phyloP scores from a whole-genome alignment of 2,888 invertebrate genomes.

The Aspidiotus rigidus region DNA sequence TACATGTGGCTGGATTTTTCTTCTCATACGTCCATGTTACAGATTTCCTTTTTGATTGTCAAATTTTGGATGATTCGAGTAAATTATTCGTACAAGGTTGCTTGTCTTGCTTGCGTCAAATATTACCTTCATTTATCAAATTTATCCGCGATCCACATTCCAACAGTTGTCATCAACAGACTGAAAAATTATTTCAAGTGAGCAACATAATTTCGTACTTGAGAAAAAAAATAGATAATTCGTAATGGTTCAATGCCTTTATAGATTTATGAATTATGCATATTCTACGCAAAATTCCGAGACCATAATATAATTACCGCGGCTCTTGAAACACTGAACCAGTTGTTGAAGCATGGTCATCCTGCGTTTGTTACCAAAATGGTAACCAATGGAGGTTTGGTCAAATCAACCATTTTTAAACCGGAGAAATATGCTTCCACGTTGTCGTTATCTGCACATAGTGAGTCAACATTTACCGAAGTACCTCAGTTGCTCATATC shows the following conservation, averaged over 20 bases:
- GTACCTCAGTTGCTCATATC: neutral
- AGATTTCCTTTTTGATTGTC: constrained; percentile 23
- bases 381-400: constrained; percentile 15
- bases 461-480: constrained; percentile 1
- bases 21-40: too few species aligned
- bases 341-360: constrained; percentile 38
- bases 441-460: constrained; percentile 16
- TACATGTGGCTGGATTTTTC: neutral
- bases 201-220: neutral
- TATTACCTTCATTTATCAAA: constrained; percentile 18
- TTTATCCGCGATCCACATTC: neutral
- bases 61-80: constrained; percentile 1
- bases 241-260: constrained; percentile 40
- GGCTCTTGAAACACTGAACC: constrained; percentile 66
- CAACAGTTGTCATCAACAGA: neutral
- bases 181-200: constrained; percentile 10
- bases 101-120: constrained; percentile 24
- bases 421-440: constrained; percentile 11
- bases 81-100: constrained; percentile 20
- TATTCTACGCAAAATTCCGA: constrained; percentile 56
- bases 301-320: constrained; percentile 86
- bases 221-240: too few species aligned
- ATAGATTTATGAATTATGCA: constrained; percentile 67
- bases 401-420: neutral
- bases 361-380: constrained; percentile 1